phyloP scores from a whole-genome alignment of 2,888 invertebrate species.

The Plagodis dolabraria region DNA sequence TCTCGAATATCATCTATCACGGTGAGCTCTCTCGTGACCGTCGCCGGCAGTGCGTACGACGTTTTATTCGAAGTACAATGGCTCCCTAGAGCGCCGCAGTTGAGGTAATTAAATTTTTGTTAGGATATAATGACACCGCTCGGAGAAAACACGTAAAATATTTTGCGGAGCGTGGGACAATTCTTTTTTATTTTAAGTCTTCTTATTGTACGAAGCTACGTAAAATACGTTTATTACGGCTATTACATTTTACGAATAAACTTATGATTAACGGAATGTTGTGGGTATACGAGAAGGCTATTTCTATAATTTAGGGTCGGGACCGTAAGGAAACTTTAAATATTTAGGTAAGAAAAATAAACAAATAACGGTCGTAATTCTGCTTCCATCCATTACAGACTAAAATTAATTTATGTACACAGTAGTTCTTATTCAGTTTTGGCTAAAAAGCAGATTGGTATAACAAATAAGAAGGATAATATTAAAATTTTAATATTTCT shows the following conservation, averaged over 20 bases:
- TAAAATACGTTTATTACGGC: constrained; percentile 12
- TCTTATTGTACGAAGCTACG: constrained; percentile 15
- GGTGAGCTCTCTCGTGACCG: constrained; percentile 80
- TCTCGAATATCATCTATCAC: constrained; percentile 85
- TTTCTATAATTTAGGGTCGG: too few relatives aligned
- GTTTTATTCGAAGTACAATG: constrained; percentile 79
- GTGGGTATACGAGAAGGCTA: too few relatives aligned
- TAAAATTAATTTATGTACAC: too few relatives aligned
- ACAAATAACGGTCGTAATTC: too few relatives aligned
- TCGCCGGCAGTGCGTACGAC: constrained; percentile 79
- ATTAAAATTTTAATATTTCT: too few relatives aligned
- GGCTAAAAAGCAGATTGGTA: too few relatives aligned
- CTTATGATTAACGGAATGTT: too few relatives aligned
- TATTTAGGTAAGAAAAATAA: too few relatives aligned
- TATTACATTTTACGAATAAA: constrained; percentile 11
- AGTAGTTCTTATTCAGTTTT: too few relatives aligned
- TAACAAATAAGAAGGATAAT: too few relatives aligned
- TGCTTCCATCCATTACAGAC: too few relatives aligned
- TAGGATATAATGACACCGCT: constrained; percentile 56
- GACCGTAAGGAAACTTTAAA: too few relatives aligned
- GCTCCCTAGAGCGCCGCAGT: constrained; percentile 62
- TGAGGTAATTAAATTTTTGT: constrained; percentile 75
- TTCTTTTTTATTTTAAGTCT: constrained; percentile 19
- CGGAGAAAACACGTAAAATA: constrained; percentile 47
- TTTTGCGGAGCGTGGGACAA: constrained; percentile 41